Percentiles rank a stretch among this genome's conserved stretches.
Evolutionary conservation across 2,797 vertebrate genomes (phyloP).

Genomic region (Benthosema pterotum): DNA sequence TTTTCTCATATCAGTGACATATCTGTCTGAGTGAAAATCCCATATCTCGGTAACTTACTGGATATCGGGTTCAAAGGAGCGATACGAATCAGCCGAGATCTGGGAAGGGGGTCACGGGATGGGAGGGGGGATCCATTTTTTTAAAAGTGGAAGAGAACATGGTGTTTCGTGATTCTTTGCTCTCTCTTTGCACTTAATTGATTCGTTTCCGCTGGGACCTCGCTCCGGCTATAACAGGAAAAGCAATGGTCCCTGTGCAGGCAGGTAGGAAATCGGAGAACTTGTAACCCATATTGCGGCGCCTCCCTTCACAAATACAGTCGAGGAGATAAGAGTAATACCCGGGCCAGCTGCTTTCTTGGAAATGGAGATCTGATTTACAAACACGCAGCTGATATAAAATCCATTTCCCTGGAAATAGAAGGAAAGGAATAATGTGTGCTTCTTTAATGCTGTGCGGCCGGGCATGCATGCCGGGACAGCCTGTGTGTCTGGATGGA

Average conservation of each 20-base stretch:
- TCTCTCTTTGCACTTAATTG: constrained; percentile 62
- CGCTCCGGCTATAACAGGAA: constrained; percentile 54
- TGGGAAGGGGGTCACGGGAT: constrained; percentile 21
- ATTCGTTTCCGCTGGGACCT: constrained; percentile 60
- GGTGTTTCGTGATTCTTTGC: constrained; percentile 38
- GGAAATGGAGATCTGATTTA: constrained; percentile 74
- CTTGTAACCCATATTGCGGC: constrained; percentile 66
- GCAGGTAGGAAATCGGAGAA: constrained; percentile 67
- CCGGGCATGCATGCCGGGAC: constrained; percentile 7
- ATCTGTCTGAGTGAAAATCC: constrained; percentile 51
- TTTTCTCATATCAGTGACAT: constrained; percentile 18
- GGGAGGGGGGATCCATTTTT: constrained; percentile 32
- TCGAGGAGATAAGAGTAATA: constrained; percentile 73
- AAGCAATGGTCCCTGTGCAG: constrained; percentile 41
- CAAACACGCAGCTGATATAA: constrained; percentile 75
- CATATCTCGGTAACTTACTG: constrained; percentile 29
- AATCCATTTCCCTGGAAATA: constrained; percentile 73
- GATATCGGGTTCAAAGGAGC: constrained; percentile 43
- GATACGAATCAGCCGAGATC: constrained; percentile 43
- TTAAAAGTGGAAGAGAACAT: constrained; percentile 43
- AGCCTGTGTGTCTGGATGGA: constrained; percentile 40
- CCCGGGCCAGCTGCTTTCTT: constrained; percentile 60
- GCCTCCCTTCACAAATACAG: constrained; percentile 72
- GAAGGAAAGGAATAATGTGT: constrained; percentile 63
- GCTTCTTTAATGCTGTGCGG: constrained; percentile 49